Evolutionary conservation across 2,888 invertebrate species (phyloP).

Genomic region (Seladonia tumulorum): DNA sequence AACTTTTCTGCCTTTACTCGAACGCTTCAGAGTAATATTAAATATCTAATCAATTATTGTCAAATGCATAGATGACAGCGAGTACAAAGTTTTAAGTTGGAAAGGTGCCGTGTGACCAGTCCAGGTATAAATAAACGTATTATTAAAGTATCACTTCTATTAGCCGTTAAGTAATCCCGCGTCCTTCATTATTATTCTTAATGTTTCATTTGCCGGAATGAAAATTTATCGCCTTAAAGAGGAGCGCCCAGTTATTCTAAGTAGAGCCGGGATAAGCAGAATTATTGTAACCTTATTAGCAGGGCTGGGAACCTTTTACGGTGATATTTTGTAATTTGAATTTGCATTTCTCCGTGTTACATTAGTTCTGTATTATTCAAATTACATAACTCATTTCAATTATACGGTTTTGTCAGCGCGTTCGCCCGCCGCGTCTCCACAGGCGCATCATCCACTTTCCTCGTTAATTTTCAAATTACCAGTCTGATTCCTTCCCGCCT

Average conservation of each 20-base stretch:
- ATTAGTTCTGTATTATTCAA: conserved; percentile 44
- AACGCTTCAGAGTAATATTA: not conserved
- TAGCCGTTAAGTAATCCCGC: not conserved
- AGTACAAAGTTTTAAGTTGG: not conserved
- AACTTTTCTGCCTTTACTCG: not conserved
- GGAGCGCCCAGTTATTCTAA: conserved; percentile 13
- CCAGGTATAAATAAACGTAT: not conserved
- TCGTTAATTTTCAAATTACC: conserved; percentile 48
- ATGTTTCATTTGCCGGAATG: not conserved
- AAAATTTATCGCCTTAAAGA: conserved; percentile 4
- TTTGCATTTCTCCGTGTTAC: conserved; percentile 39
- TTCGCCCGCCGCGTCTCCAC: conserved; percentile 10
- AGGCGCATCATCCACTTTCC: conserved; percentile 24
- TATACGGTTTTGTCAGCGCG: conserved; percentile 14
- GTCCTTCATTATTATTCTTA: not conserved
- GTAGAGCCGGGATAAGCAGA: conserved; percentile 1
- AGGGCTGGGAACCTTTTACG: conserved; percentile 3
- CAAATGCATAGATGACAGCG: not conserved
- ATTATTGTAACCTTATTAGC: conserved; percentile 26
- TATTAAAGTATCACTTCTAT: not conserved
- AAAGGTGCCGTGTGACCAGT: not conserved
- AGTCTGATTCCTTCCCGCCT: conserved; percentile 38
- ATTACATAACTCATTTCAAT: conserved; percentile 50
- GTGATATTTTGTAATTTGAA: conserved; percentile 29
- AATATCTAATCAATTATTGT: not conserved